Evolutionary conservation across 2,888 invertebrate genomes (phyloP), one percentile per base, ranked within the genome.

Genomic region (Andrena camellia): DNA sequence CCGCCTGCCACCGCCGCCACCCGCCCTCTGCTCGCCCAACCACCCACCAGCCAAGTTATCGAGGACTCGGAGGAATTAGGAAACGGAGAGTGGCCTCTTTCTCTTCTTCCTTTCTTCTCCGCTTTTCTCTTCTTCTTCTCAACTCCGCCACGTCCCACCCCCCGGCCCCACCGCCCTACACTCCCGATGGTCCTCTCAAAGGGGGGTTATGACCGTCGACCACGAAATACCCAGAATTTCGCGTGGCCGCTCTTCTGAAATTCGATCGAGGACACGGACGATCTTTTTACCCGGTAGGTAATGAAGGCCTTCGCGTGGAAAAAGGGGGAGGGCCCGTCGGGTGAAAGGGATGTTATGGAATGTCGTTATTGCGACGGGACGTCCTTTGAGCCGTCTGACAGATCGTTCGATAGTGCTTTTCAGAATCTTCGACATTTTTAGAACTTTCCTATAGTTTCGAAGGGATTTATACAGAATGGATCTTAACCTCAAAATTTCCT

Each of bases 11-110:
- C 60, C 80, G 10, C 73, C 68, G 62, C 57, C 29, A 4, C 29
- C 63, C 8, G 23, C 6, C 20, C 62, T 2, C 62, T 10, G 8
- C 29, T 26, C 50, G 10, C 29, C 50, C 66, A 23, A 23, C 48
- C 54, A 23, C 20, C 33, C 63, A 82, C 86, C 89, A 76, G 83
- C 78, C 88, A 83, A 90, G 88, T 91, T 92, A 91, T 90, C 89
- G 90, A 90, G 89, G 88, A 87, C 88, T 88, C 82, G 78, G 66
- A 87, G 89, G 88, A 88, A 90, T 90, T 88, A 89, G 86, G 86
- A 89, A 88, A 88, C 83, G 80, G 71, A 81, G 81, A 74, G 64
- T 68, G 42, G 63, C 73, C 60, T 73, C 70, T 70, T 69, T 31
- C 70, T 68, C 64, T 50, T 63, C 63, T 31, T 31, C 35, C 50